Conservation (phyloP, 2,113 vertebrate species). For the Pelobates fuscus region DNA sequence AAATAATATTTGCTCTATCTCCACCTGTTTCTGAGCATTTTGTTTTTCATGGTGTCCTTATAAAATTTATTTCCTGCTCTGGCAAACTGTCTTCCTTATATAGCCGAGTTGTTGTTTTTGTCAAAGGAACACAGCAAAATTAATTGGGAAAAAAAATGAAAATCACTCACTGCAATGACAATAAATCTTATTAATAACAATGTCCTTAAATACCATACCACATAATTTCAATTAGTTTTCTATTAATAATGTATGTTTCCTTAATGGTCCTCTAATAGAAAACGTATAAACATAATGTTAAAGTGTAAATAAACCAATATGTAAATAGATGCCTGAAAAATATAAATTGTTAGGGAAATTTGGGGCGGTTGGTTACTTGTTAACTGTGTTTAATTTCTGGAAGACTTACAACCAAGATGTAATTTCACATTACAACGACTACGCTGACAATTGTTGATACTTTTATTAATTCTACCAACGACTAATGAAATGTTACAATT, state of each 20-base stretch:
- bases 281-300: too few relatives aligned
- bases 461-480: not conserved
- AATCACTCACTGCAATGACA: not conserved
- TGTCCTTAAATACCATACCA: too few relatives aligned
- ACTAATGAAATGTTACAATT: constrained; percentile 1
- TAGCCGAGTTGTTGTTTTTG: constrained; percentile 28
- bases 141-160: not conserved
- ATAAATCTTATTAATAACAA: too few relatives aligned
- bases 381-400: not conserved
- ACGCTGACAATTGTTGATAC: not conserved
- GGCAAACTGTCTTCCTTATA: constrained; percentile 26
- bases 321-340: not conserved
- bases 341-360: not conserved
- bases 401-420: not conserved
- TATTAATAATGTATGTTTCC: too few relatives aligned
- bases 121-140: not conserved
- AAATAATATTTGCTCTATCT: constrained; percentile 43
- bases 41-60: not conserved
- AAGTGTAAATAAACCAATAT: too few relatives aligned
- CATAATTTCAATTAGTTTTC: too few relatives aligned
- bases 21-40: constrained; percentile 19
- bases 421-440: not conserved
- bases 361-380: not conserved
- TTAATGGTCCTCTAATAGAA: too few relatives aligned
- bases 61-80: constrained; percentile 31